Conservation (phyloP, 92 coral and sea anemone species). For the Palythoa grandiflora region DNA sequence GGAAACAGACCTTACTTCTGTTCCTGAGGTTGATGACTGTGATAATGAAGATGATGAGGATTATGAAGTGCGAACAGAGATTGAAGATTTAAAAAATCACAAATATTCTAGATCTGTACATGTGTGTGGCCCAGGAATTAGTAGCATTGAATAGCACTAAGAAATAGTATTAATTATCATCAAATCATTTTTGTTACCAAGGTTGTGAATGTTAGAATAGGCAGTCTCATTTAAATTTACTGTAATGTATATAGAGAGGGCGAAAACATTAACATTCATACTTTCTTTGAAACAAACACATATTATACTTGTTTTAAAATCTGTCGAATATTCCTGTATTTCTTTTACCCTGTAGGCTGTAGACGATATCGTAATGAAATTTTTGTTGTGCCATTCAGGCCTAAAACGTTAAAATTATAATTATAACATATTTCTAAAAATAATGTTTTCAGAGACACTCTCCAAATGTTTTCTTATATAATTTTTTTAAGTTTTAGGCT, state of each 20-base stretch:
- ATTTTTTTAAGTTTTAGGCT: no score
- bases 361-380: no score
- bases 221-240: background rate
- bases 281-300: background rate
- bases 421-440: no score
- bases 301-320: background rate
- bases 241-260: background rate
- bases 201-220: background rate
- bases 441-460: no score
- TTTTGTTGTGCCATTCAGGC: no score
- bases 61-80: background rate
- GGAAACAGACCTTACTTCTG: constrained; percentile 4
- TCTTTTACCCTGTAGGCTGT: background rate
- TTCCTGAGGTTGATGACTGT: constrained; percentile 1
- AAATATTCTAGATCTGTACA: background rate
- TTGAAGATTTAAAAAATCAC: background rate
- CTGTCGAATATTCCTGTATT: no score
- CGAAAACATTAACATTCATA: background rate
- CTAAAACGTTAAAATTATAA: no score
- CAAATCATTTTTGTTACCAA: constrained; percentile 12
- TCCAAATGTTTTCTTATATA: no score
- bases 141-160: background rate
- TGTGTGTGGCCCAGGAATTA: background rate
- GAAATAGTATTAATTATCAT: background rate
- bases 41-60: constrained; percentile 4